Conservation (phyloP, 2,888 invertebrate genomes). For the Drosophila yooni region DNA sequence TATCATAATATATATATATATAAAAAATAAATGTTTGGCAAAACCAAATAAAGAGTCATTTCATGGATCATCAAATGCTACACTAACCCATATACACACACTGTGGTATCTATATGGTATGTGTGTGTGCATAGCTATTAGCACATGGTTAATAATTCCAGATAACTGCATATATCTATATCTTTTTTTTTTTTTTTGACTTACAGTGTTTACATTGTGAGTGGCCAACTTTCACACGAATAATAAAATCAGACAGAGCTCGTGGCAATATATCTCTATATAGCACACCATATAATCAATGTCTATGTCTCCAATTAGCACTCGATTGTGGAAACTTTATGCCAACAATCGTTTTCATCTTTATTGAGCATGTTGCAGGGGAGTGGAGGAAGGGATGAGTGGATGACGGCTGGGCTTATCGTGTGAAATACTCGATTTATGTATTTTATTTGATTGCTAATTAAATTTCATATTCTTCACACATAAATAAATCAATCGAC, state of each 20-base stretch:
- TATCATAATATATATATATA: conserved; percentile 7
- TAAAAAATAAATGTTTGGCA: conserved; percentile 13
- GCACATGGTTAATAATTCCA: conserved; percentile 71
- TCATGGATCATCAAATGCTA: conserved; percentile 58
- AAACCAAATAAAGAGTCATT: conserved; percentile 37
- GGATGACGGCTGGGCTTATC: conserved; percentile 32
- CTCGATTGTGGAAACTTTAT: conserved; percentile 73
- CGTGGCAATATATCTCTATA: conserved; percentile 43
- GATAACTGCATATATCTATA: conserved; percentile 34
- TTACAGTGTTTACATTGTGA: conserved; percentile 22
- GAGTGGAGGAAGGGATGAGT: neutral
- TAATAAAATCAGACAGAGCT: conserved; percentile 26
- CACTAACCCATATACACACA: conserved; percentile 67
- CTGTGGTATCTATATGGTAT: neutral
- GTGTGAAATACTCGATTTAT: conserved; percentile 59
- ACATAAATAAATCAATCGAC: conserved; percentile 66
- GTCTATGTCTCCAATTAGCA: conserved; percentile 61
- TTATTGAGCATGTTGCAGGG: conserved; percentile 15
- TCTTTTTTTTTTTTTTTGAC: neutral
- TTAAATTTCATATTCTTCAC: conserved; percentile 42
- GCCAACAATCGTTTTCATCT: conserved; percentile 51
- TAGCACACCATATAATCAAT: conserved; percentile 22
- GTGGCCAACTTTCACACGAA: conserved; percentile 54
- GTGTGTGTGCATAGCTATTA: conserved; percentile 55
- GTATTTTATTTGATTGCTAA: conserved; percentile 59